Evolutionary conservation across 2,888 invertebrate genomes (phyloP).

Genomic region (Thymelicus sylvestris): DNA sequence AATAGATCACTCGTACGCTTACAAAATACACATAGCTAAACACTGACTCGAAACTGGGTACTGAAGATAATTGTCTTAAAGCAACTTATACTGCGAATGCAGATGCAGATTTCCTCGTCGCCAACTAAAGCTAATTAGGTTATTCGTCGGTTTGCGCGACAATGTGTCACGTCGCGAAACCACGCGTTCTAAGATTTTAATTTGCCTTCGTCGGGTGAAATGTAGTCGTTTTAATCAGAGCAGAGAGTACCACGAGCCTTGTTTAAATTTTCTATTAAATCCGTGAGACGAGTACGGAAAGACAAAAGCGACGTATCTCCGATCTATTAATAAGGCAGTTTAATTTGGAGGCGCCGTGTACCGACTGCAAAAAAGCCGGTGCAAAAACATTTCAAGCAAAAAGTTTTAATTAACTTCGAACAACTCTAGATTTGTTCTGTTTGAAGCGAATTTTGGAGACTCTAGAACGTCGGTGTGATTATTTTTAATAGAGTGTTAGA

Average conservation of each 20-base stretch:
- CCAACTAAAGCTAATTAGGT: conserved; percentile 46
- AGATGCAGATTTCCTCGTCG: conserved; percentile 26
- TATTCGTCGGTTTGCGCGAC: conserved; percentile 42
- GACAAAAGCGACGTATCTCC: conserved; percentile 77
- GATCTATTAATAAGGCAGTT: conserved; percentile 82
- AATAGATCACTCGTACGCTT: conserved; percentile 6
- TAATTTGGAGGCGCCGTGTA: conserved; percentile 63
- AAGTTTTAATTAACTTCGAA: conserved; percentile 45
- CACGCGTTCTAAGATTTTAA: conserved; percentile 74
- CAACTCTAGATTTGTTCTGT: conserved; percentile 38
- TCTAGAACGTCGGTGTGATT: conserved; percentile 35
- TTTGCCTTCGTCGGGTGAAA: conserved; percentile 61
- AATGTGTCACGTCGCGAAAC: conserved; percentile 48
- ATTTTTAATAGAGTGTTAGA: conserved; percentile 28
- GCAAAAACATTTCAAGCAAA: conserved; percentile 36
- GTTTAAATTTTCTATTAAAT: conserved; percentile 82
- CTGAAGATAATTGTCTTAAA: conserved; percentile 32
- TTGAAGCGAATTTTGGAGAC: conserved; percentile 35
- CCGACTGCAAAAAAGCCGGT: conserved; percentile 45
- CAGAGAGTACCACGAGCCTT: conserved; percentile 59
- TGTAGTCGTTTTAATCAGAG: conserved; percentile 77
- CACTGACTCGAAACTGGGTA: conserved; percentile 18
- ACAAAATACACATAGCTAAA: conserved; percentile 3
- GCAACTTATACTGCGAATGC: conserved; percentile 26
- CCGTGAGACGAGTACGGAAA: conserved; percentile 67